Percentiles rank a stretch among this genome's conserved stretches.
Conservation (phyloP, 1,140 invertebrate species). For the Pogonomyrmex californicus region DNA sequence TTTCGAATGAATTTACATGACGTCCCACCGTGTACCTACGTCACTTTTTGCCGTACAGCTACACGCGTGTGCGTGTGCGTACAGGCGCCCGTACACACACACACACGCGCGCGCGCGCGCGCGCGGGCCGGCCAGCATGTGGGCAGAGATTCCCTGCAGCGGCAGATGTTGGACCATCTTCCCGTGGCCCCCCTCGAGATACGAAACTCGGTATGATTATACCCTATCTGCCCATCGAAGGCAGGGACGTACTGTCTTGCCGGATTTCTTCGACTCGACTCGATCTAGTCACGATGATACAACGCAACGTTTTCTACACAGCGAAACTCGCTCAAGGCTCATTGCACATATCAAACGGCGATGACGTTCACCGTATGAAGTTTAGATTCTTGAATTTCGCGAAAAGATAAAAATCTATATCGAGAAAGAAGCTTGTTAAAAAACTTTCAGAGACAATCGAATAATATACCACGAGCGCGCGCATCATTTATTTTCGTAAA, state of each 20-base stretch:
- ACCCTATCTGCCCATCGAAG: slow-evolving; percentile 74
- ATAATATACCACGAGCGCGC: background rate
- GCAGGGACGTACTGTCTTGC: slow-evolving; percentile 73
- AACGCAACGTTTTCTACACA: background rate
- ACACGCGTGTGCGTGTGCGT: slow-evolving; percentile 60
- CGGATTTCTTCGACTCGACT: slow-evolving; percentile 61
- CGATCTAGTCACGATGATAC: slow-evolving; percentile 44
- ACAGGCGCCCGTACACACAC: slow-evolving; percentile 60
- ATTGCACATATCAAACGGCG: background rate
- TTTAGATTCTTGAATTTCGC: background rate
- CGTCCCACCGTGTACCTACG: slow-evolving; percentile 74
- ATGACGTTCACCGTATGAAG: background rate
- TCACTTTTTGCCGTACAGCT: slow-evolving; percentile 70
- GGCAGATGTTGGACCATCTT: slow-evolving; percentile 82
- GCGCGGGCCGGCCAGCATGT: slow-evolving; percentile 77
- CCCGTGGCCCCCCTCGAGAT: slow-evolving; percentile 74
- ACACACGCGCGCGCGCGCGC: slow-evolving; percentile 14
- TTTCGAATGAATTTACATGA: slow-evolving; percentile 81
- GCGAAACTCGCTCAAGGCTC: background rate
- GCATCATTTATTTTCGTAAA: background rate
- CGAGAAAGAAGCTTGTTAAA: background rate
- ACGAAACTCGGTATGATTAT: slow-evolving; percentile 78
- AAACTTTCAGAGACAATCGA: background rate
- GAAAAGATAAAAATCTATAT: background rate
- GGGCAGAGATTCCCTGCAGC: slow-evolving; percentile 83